These are phyloP conservation scores for Chloroceryle inda DNA, from an alignment of 2,797 vertebrate genomes.

Conservation along the genomic window DNA sequence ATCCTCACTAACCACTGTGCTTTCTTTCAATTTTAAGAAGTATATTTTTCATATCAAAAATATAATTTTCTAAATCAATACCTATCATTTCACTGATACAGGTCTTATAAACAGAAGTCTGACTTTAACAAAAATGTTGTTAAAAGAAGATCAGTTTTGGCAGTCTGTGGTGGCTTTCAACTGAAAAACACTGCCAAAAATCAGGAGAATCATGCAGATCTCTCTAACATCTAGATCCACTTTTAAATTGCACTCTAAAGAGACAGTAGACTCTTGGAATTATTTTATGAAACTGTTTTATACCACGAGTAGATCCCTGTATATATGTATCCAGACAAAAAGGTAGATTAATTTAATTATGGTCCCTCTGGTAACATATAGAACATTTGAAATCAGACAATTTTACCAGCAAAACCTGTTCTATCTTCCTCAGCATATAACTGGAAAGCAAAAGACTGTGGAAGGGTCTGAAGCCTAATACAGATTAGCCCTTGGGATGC, in stretches of 20 bases:
- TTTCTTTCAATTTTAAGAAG: background rate
- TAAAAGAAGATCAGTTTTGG: background rate
- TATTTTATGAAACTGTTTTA: background rate
- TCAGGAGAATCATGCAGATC: fast-evolving
- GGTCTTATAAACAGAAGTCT: background rate
- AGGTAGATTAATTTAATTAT: background rate
- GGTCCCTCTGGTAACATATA: background rate
- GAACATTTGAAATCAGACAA: background rate
- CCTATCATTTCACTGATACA: background rate
- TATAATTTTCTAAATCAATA: background rate
- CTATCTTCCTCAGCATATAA: background rate
- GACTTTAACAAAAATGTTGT: background rate
- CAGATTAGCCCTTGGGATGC: background rate
- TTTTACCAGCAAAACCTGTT: background rate
- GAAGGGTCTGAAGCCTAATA: background rate
- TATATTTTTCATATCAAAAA: background rate
- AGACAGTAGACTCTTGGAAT: background rate
- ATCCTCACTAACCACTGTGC: background rate
- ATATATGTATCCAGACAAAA: background rate
- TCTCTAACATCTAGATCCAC: background rate
- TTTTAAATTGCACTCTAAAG: background rate
- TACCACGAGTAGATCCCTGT: background rate
- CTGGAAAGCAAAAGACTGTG: background rate
- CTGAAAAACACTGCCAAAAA: background rate
- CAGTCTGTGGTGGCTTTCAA: background rate